Evolutionary conservation across 1,140 invertebrate species (phyloP).

Genomic region (Drosophila kurseongensis): DNA sequence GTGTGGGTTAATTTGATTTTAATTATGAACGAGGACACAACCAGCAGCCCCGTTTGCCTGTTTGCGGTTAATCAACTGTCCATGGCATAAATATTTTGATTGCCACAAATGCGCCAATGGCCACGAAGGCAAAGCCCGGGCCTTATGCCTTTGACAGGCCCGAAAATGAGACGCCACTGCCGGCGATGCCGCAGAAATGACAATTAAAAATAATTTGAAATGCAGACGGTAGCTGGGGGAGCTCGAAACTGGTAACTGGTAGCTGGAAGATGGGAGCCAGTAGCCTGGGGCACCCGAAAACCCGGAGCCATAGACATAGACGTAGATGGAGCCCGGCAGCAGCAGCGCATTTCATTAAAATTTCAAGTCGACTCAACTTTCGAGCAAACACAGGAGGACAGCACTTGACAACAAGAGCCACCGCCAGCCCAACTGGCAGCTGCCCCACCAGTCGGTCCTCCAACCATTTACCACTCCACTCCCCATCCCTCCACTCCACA

Average conservation of each 20-base stretch:
- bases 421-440: neutral
- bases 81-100: slow-evolving; percentile 78
- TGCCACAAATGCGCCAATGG: slow-evolving; percentile 48
- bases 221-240: slow-evolving; percentile 44
- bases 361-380: slow-evolving; percentile 74
- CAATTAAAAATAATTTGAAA: slow-evolving; percentile 81
- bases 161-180: slow-evolving; percentile 32
- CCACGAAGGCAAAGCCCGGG: slow-evolving; percentile 6
- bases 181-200: slow-evolving; percentile 63
- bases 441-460: neutral
- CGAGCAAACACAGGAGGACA: slow-evolving; percentile 52
- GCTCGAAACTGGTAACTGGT: neutral
- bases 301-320: slow-evolving; percentile 13
- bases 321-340: slow-evolving; percentile 16
- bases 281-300: neutral
- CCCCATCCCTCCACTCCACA: slow-evolving; percentile 2
- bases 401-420: slow-evolving; percentile 50
- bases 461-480: neutral
- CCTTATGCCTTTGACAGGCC: slow-evolving; percentile 26
- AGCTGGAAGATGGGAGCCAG: neutral
- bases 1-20: slow-evolving; percentile 76
- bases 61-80: slow-evolving; percentile 77
- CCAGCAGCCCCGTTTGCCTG: slow-evolving; percentile 38
- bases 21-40: slow-evolving; percentile 65
- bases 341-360: slow-evolving; percentile 76